These are phyloP conservation scores for Alces alces DNA, from an alignment of 2,113 vertebrate species.

Conservation along the genomic window DNA sequence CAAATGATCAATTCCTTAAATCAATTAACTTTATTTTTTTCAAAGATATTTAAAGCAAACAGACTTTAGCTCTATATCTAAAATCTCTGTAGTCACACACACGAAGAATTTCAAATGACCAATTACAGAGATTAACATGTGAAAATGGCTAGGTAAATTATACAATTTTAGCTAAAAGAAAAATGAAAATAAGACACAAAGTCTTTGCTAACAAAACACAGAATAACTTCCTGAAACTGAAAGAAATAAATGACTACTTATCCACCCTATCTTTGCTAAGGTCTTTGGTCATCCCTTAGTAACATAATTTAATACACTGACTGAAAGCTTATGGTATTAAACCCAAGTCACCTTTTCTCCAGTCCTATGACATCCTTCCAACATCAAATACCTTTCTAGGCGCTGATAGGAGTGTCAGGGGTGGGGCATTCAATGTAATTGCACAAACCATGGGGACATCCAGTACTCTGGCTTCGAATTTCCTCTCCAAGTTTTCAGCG, in stretches of 20 bases:
- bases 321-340: background rate
- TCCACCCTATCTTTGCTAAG: background rate
- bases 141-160: background rate
- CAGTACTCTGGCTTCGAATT: background rate
- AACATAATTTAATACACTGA: background rate
- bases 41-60: background rate
- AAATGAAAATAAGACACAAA: background rate
- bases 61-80: background rate
- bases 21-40: background rate
- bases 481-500: background rate
- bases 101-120: constrained; percentile 10
- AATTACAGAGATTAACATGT: background rate
- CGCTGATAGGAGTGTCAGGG: background rate
- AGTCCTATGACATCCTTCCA: background rate
- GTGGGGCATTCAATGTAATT: background rate
- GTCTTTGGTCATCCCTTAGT: background rate
- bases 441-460: background rate
- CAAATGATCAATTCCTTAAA: background rate
- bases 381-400: background rate
- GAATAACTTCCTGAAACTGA: background rate
- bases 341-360: background rate
- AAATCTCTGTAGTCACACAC: background rate
- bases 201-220: background rate
- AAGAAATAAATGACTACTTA: background rate
- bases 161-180: constrained; percentile 4